phyloP scores from a whole-genome alignment of 1,140 invertebrate species.

The Batillaria attramentaria region DNA sequence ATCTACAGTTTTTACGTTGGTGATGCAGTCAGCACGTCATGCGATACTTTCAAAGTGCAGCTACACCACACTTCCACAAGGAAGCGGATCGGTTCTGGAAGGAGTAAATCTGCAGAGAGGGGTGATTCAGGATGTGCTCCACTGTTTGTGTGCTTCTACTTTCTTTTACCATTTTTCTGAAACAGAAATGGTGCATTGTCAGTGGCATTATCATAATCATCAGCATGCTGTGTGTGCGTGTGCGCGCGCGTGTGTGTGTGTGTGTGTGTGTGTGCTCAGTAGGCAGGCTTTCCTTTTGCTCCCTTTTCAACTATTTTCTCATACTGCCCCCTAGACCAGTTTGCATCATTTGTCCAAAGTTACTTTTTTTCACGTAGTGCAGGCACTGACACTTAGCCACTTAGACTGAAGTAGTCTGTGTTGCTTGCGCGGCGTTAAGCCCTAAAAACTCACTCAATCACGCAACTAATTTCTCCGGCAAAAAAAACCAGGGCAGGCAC shows the following conservation, averaged over 20 bases:
- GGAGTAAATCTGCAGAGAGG: too few relatives aligned
- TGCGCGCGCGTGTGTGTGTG: background rate
- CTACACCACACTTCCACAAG: too few relatives aligned
- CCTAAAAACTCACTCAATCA: background rate
- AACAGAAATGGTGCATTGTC: too few relatives aligned
- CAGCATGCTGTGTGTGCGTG: background rate
- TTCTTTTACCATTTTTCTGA: too few relatives aligned
- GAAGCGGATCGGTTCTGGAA: too few relatives aligned
- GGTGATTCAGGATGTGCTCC: too few relatives aligned
- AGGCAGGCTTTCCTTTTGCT: background rate
- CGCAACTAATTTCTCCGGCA: background rate
- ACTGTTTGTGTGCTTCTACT: too few relatives aligned
- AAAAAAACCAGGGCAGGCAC: background rate
- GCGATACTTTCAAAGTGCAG: too few relatives aligned
- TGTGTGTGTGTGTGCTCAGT: background rate
- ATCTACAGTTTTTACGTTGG: too few relatives aligned
- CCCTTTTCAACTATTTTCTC: too few relatives aligned
- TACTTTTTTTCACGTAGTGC: background rate
- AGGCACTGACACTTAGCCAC: background rate
- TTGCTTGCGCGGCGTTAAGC: background rate
- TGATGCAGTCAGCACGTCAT: too few relatives aligned
- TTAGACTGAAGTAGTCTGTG: background rate
- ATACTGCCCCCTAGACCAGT: background rate
- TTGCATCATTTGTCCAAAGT: background rate
- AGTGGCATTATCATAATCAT: too few relatives aligned